phyloP scores from a whole-genome alignment of 2,797 vertebrate genomes.

The Pristis pectinata region DNA sequence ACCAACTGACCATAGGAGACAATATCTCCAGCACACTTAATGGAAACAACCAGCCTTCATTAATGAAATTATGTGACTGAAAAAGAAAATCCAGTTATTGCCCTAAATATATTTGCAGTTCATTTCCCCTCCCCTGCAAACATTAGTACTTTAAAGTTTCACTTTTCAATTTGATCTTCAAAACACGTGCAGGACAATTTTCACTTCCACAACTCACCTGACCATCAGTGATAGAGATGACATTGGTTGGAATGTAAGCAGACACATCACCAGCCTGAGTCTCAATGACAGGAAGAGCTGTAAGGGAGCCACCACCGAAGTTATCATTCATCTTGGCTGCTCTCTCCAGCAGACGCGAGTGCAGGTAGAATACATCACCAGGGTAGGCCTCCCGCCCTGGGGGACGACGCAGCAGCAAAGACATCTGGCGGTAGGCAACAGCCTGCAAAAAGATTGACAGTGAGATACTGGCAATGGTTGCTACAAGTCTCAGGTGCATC shows the following conservation, averaged over 20 bases:
- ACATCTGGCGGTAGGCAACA: slow-evolving; percentile 98
- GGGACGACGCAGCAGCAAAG: slow-evolving; percentile 89
- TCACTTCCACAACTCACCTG: slow-evolving; percentile 64
- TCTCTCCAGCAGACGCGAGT: slow-evolving; percentile 93
- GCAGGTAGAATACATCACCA: slow-evolving; percentile 95
- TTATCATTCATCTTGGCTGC: slow-evolving; percentile 97
- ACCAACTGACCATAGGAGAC: not conserved
- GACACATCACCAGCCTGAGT: slow-evolving; percentile 98
- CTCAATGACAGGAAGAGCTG: slow-evolving; percentile 91
- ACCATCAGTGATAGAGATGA: slow-evolving; percentile 97
- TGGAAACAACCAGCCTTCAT: not conserved
- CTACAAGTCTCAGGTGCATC: not conserved
- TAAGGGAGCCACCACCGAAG: slow-evolving; percentile 91
- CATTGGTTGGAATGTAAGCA: slow-evolving; percentile 97
- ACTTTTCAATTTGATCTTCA: not conserved
- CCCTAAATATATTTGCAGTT: not conserved
- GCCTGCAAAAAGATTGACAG: slow-evolving; percentile 58
- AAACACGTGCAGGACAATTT: not conserved
- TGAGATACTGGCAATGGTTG: not conserved
- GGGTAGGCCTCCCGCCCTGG: slow-evolving; percentile 96
- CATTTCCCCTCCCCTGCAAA: not conserved
- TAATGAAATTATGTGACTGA: not conserved
- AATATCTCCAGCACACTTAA: not conserved
- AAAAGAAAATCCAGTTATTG: not conserved
- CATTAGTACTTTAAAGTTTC: not conserved